Evolutionary conservation across 2,888 invertebrate species (phyloP).

Genomic region (Pristionchus mayeri): DNA sequence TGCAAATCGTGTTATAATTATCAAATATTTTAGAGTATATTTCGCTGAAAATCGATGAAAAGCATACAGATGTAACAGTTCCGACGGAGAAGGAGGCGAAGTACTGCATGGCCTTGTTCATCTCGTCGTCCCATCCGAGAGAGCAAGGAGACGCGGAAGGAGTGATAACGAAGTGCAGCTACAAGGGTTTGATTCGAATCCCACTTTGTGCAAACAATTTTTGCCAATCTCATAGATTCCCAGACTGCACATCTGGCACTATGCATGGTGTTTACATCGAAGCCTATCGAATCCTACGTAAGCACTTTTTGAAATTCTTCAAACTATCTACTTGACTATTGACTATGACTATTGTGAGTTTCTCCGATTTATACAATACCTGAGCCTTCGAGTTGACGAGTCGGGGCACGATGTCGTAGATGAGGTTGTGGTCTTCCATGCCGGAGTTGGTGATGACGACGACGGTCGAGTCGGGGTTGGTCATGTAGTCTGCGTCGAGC

Average conservation of each 20-base stretch:
- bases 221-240: not conserved
- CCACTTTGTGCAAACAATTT: no score
- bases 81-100: constrained; percentile 63
- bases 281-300: no score
- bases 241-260: no score
- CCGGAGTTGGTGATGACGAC: constrained; percentile 66
- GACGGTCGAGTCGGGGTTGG: constrained; percentile 64
- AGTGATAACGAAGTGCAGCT: constrained; percentile 64
- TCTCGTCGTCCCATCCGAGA: constrained; percentile 63
- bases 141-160: constrained; percentile 67
- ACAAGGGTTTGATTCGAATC: not conserved
- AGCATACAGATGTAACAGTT: constrained; percentile 61
- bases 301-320: no score
- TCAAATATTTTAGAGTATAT: no score
- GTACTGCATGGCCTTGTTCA: constrained; percentile 55
- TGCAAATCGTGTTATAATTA: not conserved
- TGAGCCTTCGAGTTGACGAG: constrained; percentile 47
- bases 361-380: constrained; percentile 37
- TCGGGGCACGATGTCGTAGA: constrained; percentile 53
- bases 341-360: no score
- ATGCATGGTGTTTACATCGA: no score
- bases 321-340: no score
- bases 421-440: constrained; percentile 63
- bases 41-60: not conserved
- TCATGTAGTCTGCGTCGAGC: constrained; percentile 52